Evolutionary conservation across 2,113 vertebrate genomes (phyloP).

Genomic region (Xenus cinereus): DNA sequence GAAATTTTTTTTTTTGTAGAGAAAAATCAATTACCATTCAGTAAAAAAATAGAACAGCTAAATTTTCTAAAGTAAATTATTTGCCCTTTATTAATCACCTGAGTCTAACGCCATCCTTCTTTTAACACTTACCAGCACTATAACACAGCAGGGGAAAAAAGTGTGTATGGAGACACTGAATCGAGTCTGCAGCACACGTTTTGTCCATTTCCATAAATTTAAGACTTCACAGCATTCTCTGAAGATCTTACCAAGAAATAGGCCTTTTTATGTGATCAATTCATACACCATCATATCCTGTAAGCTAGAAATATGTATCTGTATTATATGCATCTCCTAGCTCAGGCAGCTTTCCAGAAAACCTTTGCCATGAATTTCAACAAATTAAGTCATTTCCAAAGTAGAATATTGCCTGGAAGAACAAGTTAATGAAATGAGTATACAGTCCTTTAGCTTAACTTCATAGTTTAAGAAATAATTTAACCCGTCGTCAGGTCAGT

Average conservation of each 20-base stretch:
- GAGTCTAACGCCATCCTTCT: background rate
- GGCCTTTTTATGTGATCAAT: background rate
- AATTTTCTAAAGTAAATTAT: background rate
- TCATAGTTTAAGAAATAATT: background rate
- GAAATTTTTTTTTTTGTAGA: background rate
- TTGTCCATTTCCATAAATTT: background rate
- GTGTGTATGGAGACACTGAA: fast-evolving
- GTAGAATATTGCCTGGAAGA: background rate
- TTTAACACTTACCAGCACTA: background rate
- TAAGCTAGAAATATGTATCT: background rate
- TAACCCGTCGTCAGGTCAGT: background rate
- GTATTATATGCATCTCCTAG: background rate
- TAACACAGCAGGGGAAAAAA: background rate
- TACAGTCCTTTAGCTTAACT: background rate
- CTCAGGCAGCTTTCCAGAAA: background rate
- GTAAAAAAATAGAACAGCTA: background rate
- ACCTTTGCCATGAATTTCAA: background rate
- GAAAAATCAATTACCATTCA: background rate
- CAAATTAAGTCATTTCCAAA: background rate
- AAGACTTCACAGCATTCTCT: background rate
- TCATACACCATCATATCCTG: background rate
- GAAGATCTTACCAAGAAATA: background rate
- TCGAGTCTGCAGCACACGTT: background rate
- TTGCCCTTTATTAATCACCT: background rate
- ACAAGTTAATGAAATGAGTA: background rate